Conservation (phyloP, 2,888 invertebrate genomes). For the Unio pictorum region DNA sequence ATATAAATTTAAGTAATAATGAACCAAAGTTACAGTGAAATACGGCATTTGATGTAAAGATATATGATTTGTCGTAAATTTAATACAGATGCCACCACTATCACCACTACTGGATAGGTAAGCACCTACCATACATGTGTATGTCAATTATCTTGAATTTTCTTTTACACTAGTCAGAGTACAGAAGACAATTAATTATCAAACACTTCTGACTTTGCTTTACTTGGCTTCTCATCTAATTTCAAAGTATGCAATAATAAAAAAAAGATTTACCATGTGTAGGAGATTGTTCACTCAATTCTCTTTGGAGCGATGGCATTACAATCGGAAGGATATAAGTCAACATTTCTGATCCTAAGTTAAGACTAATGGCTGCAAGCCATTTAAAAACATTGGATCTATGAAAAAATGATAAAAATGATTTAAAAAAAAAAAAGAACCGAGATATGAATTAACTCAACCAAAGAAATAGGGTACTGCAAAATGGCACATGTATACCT, state of each 20-base stretch:
- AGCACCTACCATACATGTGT: no score
- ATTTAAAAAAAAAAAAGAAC: neutral
- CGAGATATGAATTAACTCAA: neutral
- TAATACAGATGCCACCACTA: neutral
- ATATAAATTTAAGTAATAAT: neutral
- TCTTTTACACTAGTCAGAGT: no score
- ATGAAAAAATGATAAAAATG: slow-evolving; percentile 73
- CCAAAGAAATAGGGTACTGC: neutral
- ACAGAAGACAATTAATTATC: no score
- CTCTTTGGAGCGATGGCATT: slow-evolving; percentile 84
- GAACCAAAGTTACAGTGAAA: neutral
- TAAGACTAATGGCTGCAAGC: slow-evolving; percentile 82
- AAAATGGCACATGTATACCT: no score
- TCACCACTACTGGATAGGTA: neutral
- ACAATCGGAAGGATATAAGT: slow-evolving; percentile 78
- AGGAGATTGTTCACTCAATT: slow-evolving; percentile 78
- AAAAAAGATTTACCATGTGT: slow-evolving; percentile 46
- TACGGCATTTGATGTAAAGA: neutral
- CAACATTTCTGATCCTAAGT: slow-evolving; percentile 75
- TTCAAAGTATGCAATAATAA: no score
- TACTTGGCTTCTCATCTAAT: no score
- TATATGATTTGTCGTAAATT: neutral
- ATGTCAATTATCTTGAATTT: no score
- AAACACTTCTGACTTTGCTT: no score
- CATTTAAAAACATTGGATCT: slow-evolving; percentile 87